Evolutionary conservation across 2,113 vertebrate species (phyloP).

Genomic region (Myotis davidii): DNA sequence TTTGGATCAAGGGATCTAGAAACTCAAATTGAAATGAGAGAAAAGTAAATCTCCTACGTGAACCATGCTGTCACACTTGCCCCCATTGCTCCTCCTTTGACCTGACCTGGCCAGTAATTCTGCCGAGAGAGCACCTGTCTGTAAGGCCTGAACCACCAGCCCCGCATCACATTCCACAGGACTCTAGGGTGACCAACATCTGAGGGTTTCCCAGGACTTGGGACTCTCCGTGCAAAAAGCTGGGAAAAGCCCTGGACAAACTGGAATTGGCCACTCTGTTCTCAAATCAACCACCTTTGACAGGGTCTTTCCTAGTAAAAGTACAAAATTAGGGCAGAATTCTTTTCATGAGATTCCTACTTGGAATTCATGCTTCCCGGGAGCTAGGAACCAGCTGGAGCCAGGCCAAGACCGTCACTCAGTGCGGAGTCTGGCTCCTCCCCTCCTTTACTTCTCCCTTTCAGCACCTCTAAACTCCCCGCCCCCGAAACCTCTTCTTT

Average conservation of each 20-base stretch:
- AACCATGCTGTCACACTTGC: neutral
- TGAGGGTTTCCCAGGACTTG: neutral
- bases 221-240: neutral
- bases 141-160: neutral
- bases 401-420: neutral
- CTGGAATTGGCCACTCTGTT: neutral
- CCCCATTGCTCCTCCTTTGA: neutral
- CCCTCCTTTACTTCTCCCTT: too few relatives aligned
- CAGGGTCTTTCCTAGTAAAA: neutral
- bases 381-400: neutral
- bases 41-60: neutral
- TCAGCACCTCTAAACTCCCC: neutral
- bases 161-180: neutral
- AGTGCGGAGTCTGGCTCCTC: neutral
- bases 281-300: neutral
- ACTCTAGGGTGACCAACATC: neutral
- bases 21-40: conserved; percentile 1
- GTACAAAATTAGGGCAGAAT: neutral
- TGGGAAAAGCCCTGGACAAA: neutral
- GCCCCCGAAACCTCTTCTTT: neutral
- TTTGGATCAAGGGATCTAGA: neutral
- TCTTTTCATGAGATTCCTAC: neutral
- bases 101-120: neutral
- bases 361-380: neutral
- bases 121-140: neutral